Conservation (phyloP, 2,113 vertebrate genomes). For the Holacanthus passer region DNA sequence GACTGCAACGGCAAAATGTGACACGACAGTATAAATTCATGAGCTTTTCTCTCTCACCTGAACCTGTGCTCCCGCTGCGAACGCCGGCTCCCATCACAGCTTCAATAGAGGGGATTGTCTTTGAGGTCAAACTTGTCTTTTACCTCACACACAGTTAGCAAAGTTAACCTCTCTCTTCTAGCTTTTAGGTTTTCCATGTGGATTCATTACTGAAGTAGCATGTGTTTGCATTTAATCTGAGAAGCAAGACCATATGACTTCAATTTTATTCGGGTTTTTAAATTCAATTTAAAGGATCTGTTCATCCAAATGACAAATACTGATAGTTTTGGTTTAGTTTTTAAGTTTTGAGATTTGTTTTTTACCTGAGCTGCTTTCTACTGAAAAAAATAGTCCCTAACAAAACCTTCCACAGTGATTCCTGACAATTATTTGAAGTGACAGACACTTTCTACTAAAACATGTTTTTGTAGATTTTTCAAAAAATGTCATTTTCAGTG, state of each 20-base stretch:
- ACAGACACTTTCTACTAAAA: too few species aligned
- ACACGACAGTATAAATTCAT: conserved; percentile 63
- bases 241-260: background rate
- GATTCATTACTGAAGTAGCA: conserved; percentile 8
- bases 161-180: background rate
- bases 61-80: conserved; percentile 52
- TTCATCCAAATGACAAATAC: background rate
- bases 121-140: conserved; percentile 57
- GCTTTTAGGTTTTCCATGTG: conserved; percentile 15
- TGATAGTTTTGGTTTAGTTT: background rate
- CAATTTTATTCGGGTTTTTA: background rate
- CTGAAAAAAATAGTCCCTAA: background rate
- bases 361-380: background rate
- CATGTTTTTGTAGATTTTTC: too few species aligned
- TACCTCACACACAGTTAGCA: background rate
- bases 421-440: background rate
- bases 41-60: conserved; percentile 25
- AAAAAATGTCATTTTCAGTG: too few species aligned
- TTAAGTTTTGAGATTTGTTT: background rate
- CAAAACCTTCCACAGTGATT: background rate
- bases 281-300: background rate
- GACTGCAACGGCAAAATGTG: conserved; percentile 63
- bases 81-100: conserved; percentile 25
- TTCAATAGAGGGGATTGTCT: conserved; percentile 11
- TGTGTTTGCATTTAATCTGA: conserved; percentile 17